Evolutionary conservation across 2,113 vertebrate species (phyloP).

Genomic region (Shinisaurus crocodilurus): DNA sequence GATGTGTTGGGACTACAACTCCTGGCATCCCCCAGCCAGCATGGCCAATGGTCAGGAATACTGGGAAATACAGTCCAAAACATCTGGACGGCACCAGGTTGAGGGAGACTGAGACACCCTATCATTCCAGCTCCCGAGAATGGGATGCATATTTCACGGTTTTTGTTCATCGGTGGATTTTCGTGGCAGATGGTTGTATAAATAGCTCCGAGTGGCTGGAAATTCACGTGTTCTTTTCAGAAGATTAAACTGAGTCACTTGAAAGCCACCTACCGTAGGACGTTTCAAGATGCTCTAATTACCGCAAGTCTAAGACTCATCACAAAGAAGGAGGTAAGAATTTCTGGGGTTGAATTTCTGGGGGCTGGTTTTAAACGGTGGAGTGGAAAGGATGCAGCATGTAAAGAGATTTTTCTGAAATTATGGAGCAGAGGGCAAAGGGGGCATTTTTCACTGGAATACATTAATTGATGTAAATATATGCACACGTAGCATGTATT

Average conservation of each 20-base stretch:
- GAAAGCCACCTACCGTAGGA: constrained; percentile 69
- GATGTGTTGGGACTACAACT: no score
- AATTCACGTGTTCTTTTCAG: constrained; percentile 68
- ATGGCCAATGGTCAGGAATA: background rate
- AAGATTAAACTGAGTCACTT: constrained; percentile 70
- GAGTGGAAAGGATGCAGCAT: background rate
- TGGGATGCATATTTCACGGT: constrained; percentile 48
- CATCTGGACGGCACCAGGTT: background rate
- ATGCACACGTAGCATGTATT: background rate
- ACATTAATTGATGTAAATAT: background rate
- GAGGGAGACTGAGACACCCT: background rate
- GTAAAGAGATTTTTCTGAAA: background rate
- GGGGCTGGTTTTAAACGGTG: background rate
- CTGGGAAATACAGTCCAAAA: background rate
- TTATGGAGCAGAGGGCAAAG: background rate
- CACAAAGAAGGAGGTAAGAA: background rate
- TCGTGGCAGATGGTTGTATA: constrained; percentile 67
- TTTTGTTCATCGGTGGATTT: constrained; percentile 66
- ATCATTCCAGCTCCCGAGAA: constrained; percentile 37
- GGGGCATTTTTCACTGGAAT: background rate
- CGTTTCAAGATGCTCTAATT: constrained; percentile 63
- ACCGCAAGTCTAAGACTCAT: constrained; percentile 50
- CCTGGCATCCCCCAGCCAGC: background rate
- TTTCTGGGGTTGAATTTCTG: background rate
- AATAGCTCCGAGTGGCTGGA: constrained; percentile 70